Conservation (phyloP, 2,113 vertebrate species). For the Xerus inauris region DNA sequence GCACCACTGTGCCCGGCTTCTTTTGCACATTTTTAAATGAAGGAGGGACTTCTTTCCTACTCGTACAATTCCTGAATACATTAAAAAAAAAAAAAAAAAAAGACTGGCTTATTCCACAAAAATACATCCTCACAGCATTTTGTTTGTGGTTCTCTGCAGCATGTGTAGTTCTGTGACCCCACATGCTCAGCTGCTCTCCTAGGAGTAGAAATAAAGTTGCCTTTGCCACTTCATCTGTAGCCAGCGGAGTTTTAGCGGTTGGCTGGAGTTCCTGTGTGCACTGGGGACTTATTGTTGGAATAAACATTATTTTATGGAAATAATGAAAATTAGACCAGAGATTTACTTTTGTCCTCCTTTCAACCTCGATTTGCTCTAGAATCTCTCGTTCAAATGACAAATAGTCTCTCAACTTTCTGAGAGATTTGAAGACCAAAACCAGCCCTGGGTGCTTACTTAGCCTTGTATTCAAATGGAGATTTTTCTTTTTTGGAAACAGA, state of each 20-base stretch:
- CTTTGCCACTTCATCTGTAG: background rate
- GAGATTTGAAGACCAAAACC: constrained; percentile 52
- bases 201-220: background rate
- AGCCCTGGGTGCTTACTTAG: background rate
- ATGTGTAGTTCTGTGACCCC: background rate
- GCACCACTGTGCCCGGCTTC: too few relatives aligned
- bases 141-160: background rate
- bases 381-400: constrained; percentile 62
- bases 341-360: constrained; percentile 58
- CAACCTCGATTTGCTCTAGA: constrained; percentile 10
- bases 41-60: background rate
- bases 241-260: background rate
- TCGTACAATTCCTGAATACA: background rate
- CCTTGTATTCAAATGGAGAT: constrained; percentile 40
- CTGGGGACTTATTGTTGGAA: constrained; percentile 48
- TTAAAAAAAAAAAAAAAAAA: background rate
- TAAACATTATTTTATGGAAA: constrained; percentile 60
- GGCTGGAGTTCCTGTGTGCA: constrained; percentile 10
- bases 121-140: background rate
- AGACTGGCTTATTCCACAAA: background rate
- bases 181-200: background rate
- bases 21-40: background rate
- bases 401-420: constrained; percentile 56
- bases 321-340: constrained; percentile 56
- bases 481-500: background rate